A percentile compares a stretch with the other conserved stretches of the same genome.
phyloP scores from a whole-genome alignment of 2,113 vertebrate species.

The Pelusios castaneus region DNA sequence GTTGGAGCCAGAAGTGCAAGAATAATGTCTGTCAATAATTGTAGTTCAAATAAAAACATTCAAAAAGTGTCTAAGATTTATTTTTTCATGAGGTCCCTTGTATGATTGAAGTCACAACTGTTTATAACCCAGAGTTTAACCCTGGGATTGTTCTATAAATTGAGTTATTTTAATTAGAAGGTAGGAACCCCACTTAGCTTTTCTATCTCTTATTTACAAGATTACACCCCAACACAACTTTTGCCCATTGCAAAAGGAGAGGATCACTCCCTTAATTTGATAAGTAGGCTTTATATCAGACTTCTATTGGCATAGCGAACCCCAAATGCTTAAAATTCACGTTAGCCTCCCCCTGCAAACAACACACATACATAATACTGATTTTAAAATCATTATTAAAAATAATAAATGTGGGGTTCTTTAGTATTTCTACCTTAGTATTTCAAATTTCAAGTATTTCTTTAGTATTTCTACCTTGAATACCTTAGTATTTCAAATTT shows the following conservation, averaged over 20 bases:
- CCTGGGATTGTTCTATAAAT: not conserved
- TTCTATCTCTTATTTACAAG: not conserved
- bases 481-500: not conserved
- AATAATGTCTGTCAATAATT: not conserved
- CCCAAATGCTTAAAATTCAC: not conserved
- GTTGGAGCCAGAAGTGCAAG: not conserved
- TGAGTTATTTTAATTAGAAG: not conserved
- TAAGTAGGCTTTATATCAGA: not conserved
- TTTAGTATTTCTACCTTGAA: no score
- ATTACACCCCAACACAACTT: not conserved
- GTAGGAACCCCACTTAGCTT: not conserved
- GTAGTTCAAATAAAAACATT: not conserved
- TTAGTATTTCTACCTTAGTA: no score
- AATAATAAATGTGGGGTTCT: no score
- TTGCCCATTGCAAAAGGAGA: not conserved
- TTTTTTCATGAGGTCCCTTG: not conserved
- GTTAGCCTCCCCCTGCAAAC: not conserved
- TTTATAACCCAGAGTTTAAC: not conserved
- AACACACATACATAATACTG: not conserved
- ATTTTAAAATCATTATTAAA: not conserved
- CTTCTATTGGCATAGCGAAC: not conserved
- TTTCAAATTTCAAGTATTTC: not conserved
- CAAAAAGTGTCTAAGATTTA: not conserved
- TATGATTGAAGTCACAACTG: not conserved
- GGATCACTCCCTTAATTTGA: not conserved